phyloP scores from a whole-genome alignment of 2,113 vertebrate species.

The Triplophysa tibetana region DNA sequence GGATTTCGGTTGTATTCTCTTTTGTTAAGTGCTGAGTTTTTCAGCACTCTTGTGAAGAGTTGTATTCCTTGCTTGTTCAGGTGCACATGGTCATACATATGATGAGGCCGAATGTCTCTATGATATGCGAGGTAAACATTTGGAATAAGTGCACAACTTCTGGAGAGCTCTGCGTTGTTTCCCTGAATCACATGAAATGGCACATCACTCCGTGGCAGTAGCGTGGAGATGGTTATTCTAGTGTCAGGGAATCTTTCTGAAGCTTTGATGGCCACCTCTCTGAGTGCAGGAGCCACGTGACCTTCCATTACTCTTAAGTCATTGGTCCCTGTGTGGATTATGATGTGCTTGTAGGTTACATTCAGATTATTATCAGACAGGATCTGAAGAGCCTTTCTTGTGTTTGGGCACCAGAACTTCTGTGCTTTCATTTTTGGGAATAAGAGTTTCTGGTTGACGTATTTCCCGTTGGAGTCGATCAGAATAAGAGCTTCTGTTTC shows the following conservation, averaged over 20 bases:
- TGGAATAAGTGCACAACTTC: not conserved
- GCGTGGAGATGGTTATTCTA: not conserved
- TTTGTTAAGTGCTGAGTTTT: no score
- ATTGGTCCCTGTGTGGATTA: not conserved
- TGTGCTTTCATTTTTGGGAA: not conserved
- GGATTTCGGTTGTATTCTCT: no score
- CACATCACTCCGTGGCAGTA: not conserved
- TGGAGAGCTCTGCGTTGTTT: not conserved
- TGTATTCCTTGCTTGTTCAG: no score
- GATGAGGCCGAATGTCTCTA: not conserved
- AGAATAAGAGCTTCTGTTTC: not conserved
- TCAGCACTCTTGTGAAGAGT: no score
- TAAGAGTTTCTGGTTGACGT: not conserved
- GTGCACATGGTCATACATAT: no score
- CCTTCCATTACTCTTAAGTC: not conserved
- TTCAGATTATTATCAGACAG: not conserved
- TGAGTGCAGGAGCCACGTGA: not conserved
- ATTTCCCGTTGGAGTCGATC: not conserved
- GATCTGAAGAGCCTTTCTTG: not conserved
- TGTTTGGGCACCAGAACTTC: not conserved
- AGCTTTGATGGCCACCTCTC: not conserved
- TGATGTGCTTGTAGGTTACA: not conserved
- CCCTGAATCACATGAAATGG: not conserved
- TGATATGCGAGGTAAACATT: not conserved
- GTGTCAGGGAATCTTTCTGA: not conserved